Evolutionary conservation across 2,888 invertebrate genomes (phyloP), one percentile per base, ranked within the genome.

Genomic region (Heliconius hortense): DNA sequence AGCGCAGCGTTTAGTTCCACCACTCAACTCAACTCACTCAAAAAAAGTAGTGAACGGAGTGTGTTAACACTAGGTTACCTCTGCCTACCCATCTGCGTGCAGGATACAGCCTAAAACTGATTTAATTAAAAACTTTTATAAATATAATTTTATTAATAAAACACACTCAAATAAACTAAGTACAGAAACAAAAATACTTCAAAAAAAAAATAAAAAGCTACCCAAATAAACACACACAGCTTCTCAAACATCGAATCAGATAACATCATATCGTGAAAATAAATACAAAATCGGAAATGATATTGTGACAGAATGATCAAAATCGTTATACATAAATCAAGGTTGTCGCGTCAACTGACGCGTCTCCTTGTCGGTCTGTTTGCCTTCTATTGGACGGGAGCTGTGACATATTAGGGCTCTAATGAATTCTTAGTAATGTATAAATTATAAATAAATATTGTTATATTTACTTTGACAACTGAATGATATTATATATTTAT

Each of bases 301-400:
- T 66, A 15, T 39, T 39, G 64, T 66, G 24, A 11, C n/a, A 21
- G n/a, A 35, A n/a, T n/a, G n/a, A 64, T 66, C 64, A 39, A 39
- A 66, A 39, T 24, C 64, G 39, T n/a, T 35, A 24, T 24, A 39
- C 64, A 66, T 39, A 66, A 66, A 66, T 66, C 64, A 39, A 15
- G 13, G 5, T n/a, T 39, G 39, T 24, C 39, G 24, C 39, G 24
- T 66, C 64, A 24, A 66, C 64, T 64, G 64, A 39, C 64, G 35
- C 35, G 64, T 64, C 35, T 64, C 64, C 64, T 24, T 39, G 35
- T 66, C 64, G 64, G 64, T 39, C 24, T 66, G 39, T 66, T 66
- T 66, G n/a, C 24, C 35, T 39, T 15, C 64, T 66, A 39, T 39
- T 66, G 39, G n/a, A 66, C 24, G 64, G 64, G 64, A 39, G 13